phyloP scores from a whole-genome alignment of 2,113 vertebrate genomes.

The Pterocles burchelli region DNA sequence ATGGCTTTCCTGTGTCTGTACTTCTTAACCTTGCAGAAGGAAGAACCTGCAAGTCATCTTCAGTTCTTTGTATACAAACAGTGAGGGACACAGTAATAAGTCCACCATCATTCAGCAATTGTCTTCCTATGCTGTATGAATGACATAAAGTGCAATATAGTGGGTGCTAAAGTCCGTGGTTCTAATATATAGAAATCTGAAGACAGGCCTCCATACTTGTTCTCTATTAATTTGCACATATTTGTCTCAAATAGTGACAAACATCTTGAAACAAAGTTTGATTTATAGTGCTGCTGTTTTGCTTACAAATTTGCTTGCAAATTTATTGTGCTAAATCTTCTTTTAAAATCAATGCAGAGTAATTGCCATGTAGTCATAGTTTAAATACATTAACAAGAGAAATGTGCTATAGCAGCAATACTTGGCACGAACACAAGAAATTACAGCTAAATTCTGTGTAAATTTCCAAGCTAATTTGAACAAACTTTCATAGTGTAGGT shows the following conservation, averaged over 20 bases:
- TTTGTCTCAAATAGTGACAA: background rate
- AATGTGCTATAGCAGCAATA: conserved; percentile 22
- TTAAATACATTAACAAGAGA: conserved; percentile 52
- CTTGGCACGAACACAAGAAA: conserved; percentile 30
- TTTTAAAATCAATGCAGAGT: conserved; percentile 68
- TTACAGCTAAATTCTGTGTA: conserved; percentile 33
- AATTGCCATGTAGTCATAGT: conserved; percentile 49
- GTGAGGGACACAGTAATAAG: background rate
- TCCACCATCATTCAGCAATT: background rate
- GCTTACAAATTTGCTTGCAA: conserved; percentile 42
- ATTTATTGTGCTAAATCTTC: conserved; percentile 61
- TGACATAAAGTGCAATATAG: background rate
- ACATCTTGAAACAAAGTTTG: conserved; percentile 11
- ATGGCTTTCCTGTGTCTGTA: background rate
- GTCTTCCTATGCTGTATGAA: rapidly evolving
- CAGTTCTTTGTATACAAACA: background rate
- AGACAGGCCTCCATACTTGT: background rate
- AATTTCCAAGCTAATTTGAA: conserved; percentile 9
- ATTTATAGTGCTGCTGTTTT: conserved; percentile 61
- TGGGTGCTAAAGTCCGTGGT: background rate
- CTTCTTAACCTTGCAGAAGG: background rate
- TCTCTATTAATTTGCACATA: conserved; percentile 52
- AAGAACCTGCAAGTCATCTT: background rate
- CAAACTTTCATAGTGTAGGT: background rate
- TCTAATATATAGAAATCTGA: background rate